Evolutionary conservation across 2,888 invertebrate genomes (phyloP).

Genomic region (Ophraella communa): DNA sequence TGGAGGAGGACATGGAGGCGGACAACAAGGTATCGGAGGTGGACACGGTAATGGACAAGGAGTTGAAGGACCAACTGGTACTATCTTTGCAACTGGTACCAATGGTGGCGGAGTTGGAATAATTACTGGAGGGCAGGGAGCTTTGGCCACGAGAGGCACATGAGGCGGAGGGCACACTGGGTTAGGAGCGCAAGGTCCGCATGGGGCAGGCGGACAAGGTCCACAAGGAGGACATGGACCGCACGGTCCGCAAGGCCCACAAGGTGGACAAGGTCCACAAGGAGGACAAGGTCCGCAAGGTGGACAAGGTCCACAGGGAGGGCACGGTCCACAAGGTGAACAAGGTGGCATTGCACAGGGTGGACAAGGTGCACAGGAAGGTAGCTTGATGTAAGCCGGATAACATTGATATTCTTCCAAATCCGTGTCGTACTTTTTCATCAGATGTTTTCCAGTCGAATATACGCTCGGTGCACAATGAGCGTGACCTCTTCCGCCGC

Average conservation of each 20-base stretch:
- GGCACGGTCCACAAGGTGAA: conserved; percentile 29
- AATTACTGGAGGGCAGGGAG: conserved; percentile 51
- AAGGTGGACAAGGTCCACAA: conserved; percentile 38
- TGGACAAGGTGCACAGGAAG: conserved; percentile 35
- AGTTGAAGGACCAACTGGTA: conserved; percentile 42
- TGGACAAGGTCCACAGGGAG: conserved; percentile 40
- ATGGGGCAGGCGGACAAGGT: conserved; percentile 45
- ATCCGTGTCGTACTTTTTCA: conserved; percentile 30
- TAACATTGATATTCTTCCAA: conserved; percentile 54
- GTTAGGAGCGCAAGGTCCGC: conserved; percentile 35
- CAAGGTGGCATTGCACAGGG: conserved; percentile 18
- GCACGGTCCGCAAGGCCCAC: conserved; percentile 42
- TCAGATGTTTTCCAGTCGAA: conserved; percentile 52
- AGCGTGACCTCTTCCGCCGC: conserved; percentile 59
- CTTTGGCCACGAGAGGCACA: conserved; percentile 48
- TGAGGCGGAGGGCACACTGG: conserved; percentile 41
- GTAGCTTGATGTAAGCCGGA: conserved; percentile 49
- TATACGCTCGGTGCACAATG: conserved; percentile 59
- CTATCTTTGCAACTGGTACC: conserved; percentile 47
- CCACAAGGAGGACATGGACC: conserved; percentile 40
- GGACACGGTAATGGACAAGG: conserved; percentile 47
- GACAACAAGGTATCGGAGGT: conserved; percentile 40
- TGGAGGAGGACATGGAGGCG: conserved; percentile 42
- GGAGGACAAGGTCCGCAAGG: conserved; percentile 36
- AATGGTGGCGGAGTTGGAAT: conserved; percentile 48